phyloP scores from a whole-genome alignment of 2,797 vertebrate genomes.

The Crax fasciolata region DNA sequence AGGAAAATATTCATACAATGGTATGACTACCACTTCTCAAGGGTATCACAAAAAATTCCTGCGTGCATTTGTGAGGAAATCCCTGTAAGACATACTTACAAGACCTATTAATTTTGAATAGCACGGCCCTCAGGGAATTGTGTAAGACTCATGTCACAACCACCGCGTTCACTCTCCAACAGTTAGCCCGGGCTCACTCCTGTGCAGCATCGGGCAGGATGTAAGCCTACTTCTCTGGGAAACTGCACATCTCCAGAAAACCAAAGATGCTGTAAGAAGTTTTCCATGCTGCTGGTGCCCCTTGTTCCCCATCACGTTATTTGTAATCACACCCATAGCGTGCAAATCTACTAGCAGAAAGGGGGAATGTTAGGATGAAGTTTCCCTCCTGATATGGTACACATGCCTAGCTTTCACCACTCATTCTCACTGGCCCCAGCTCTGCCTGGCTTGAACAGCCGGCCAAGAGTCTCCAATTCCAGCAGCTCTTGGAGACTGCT shows the following conservation, averaged over 20 bases:
- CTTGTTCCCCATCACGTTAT: neutral
- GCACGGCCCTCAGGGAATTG: neutral
- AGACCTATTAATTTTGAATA: conserved; percentile 37
- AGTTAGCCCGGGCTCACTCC: neutral
- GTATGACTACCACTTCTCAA: conserved; percentile 21
- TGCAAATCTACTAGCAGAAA: neutral
- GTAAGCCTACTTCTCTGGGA: neutral
- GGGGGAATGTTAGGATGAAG: neutral
- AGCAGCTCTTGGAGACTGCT: neutral
- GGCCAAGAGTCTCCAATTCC: neutral
- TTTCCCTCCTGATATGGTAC: neutral
- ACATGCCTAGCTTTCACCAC: neutral
- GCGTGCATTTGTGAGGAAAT: conserved; percentile 54
- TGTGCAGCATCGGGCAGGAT: neutral
- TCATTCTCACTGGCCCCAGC: neutral
- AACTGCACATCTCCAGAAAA: neutral
- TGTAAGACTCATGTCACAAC: conserved; percentile 30
- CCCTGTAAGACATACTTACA: conserved; percentile 25
- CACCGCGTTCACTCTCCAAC: neutral
- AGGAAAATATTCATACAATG: conserved; percentile 49
- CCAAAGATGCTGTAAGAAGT: neutral
- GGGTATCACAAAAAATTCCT: neutral
- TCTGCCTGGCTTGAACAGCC: neutral
- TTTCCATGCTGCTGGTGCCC: neutral
- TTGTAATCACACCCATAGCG: neutral